phyloP scores from a whole-genome alignment of 1,140 invertebrate species.

The Homalodisca vitripennis region DNA sequence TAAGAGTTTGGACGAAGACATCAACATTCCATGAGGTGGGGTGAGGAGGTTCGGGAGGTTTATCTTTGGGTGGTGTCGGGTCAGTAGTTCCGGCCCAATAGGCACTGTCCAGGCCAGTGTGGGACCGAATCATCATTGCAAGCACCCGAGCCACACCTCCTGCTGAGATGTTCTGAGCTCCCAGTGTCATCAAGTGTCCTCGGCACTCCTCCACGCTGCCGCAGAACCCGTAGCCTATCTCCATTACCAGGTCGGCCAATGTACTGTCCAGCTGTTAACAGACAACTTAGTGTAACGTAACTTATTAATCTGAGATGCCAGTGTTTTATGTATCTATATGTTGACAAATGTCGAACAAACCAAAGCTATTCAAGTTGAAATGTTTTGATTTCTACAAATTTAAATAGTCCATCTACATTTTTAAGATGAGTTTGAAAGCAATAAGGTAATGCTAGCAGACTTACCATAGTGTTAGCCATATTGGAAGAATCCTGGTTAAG shows the following conservation, averaged over 20 bases:
- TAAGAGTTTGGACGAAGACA: conserved; percentile 85
- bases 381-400: background rate
- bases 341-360: background rate
- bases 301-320: too few relatives aligned
- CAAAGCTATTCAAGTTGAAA: background rate
- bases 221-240: conserved; percentile 88
- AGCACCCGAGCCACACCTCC: conserved; percentile 79
- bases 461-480: conserved; percentile 63
- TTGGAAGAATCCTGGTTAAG: conserved; percentile 49
- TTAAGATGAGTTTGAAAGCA: background rate
- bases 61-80: conserved; percentile 39
- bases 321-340: background rate
- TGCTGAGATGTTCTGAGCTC: conserved; percentile 71
- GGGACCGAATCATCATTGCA: conserved; percentile 82
- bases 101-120: conserved; percentile 67
- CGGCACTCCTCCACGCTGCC: conserved; percentile 86
- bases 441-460: conserved; percentile 37
- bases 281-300: too few relatives aligned
- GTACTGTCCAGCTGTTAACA: conserved; percentile 65
- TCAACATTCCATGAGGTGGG: conserved; percentile 88
- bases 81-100: conserved; percentile 36
- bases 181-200: conserved; percentile 73
- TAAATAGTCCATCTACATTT: background rate
- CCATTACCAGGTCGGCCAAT: conserved; percentile 80
- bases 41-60: conserved; percentile 41